Conservation (phyloP, 2,113 vertebrate species). For the Cheilinus undulatus region DNA sequence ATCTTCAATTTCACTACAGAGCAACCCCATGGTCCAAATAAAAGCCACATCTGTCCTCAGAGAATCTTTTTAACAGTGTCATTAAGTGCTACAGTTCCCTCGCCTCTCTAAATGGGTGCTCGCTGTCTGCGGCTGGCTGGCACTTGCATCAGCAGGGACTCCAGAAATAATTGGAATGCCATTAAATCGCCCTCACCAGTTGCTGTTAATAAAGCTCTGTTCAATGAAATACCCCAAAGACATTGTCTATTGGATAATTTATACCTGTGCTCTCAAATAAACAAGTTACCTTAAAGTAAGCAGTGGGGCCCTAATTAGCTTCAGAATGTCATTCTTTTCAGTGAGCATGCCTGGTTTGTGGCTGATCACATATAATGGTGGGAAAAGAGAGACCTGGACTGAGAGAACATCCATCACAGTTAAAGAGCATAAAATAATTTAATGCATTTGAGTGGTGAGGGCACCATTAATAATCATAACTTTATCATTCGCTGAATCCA, state of each 20-base stretch:
- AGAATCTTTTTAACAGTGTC: constrained; percentile 69
- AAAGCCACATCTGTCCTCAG: constrained; percentile 64
- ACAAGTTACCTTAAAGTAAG: constrained; percentile 82
- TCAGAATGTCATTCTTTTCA: constrained; percentile 45
- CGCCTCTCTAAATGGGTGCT: constrained; percentile 65
- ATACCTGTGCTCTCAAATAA: constrained; percentile 75
- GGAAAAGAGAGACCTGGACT: constrained; percentile 8
- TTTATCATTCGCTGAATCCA: constrained; percentile 19
- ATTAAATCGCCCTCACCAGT: constrained; percentile 74
- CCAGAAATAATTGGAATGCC: constrained; percentile 76
- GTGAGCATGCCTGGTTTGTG: constrained; percentile 28
- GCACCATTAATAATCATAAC: constrained; percentile 1
- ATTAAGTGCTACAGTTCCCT: constrained; percentile 68
- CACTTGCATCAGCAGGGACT: constrained; percentile 52
- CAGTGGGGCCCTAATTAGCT: constrained; percentile 76
- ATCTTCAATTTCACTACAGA: constrained; percentile 58
- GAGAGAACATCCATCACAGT: constrained; percentile 22
- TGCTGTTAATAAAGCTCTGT: constrained; percentile 75
- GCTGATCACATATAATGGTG: constrained; percentile 28
- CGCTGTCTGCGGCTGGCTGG: constrained; percentile 60
- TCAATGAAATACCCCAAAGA: constrained; percentile 72
- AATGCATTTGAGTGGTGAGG: constrained; percentile 17
- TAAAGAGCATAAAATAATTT: constrained; percentile 28
- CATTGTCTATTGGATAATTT: constrained; percentile 77
- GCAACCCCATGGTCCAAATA: constrained; percentile 68